Evolutionary conservation across 2,113 vertebrate genomes (phyloP).

Genomic region (Cyrtonyx montezumae): DNA sequence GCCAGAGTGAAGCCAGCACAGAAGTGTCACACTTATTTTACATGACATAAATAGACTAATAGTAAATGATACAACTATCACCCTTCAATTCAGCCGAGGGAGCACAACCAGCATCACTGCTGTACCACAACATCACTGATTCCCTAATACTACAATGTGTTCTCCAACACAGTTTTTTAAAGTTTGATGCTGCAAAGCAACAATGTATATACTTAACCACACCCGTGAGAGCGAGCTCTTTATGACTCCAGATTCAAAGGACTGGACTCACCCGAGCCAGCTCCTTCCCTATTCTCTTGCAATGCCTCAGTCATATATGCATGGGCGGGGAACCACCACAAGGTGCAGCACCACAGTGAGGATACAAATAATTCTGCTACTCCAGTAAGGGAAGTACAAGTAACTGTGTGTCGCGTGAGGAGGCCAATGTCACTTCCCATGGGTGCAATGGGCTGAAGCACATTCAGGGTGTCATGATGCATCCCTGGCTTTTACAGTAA

Average conservation of each 20-base stretch:
- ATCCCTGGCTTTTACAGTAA: too few species aligned
- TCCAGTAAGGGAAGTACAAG: background rate
- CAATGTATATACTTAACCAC: too few species aligned
- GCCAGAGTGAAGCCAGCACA: background rate
- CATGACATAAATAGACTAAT: rapidly evolving
- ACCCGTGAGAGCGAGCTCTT: background rate
- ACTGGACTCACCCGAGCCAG: rapidly evolving
- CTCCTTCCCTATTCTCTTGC: background rate
- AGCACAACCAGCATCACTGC: background rate
- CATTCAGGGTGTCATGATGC: rapidly evolving
- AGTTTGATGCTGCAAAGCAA: background rate
- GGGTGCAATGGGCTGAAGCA: background rate
- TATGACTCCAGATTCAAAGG: background rate
- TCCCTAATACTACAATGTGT: background rate
- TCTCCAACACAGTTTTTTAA: background rate
- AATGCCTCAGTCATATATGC: background rate
- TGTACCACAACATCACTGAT: background rate
- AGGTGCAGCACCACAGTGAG: background rate
- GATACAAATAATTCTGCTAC: background rate
- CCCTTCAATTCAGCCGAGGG: background rate
- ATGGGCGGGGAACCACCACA: background rate
- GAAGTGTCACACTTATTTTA: background rate
- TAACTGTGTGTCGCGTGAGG: background rate
- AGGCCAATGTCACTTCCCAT: background rate
- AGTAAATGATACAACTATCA: background rate